Percentiles rank a stretch among this genome's conserved stretches.
phyloP scores from a whole-genome alignment of 2,113 vertebrate genomes.

The Phyllopteryx taeniolatus region DNA sequence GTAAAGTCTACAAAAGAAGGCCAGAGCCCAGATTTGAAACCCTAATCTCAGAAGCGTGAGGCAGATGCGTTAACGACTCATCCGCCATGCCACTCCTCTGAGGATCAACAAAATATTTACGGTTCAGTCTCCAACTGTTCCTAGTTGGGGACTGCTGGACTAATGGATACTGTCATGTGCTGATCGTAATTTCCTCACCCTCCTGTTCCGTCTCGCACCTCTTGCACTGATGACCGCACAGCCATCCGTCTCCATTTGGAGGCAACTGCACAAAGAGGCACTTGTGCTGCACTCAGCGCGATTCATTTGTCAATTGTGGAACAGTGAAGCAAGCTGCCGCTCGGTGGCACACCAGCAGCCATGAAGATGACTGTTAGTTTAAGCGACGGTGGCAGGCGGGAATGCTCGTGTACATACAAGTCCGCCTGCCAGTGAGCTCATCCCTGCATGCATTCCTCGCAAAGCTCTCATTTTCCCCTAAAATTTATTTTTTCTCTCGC shows the following conservation, averaged over 20 bases:
- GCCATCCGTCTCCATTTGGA: conserved; percentile 57
- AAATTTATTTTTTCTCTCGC: background rate
- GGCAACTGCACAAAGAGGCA: conserved; percentile 54
- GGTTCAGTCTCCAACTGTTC: too few relatives aligned
- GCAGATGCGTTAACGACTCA: too few relatives aligned
- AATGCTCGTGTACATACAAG: conserved; percentile 38
- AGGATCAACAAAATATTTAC: too few relatives aligned
- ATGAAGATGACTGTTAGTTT: conserved; percentile 42
- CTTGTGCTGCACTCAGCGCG: conserved; percentile 45
- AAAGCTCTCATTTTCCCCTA: background rate
- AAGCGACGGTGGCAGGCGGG: conserved; percentile 42
- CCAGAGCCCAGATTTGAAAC: too few relatives aligned
- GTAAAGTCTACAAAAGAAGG: too few relatives aligned
- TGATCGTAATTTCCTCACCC: conserved; percentile 15
- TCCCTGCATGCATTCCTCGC: conserved; percentile 15
- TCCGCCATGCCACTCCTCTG: too few relatives aligned
- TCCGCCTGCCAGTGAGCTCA: conserved; percentile 22
- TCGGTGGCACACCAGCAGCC: conserved; percentile 49
- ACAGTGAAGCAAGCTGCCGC: conserved; percentile 40
- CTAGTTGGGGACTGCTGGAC: background rate
- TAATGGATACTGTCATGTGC: conserved; percentile 34
- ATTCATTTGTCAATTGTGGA: conserved; percentile 63
- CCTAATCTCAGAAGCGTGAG: too few relatives aligned
- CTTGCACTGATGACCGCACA: conserved; percentile 17
- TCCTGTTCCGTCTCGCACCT: conserved; percentile 12